These are phyloP conservation scores for Oreocharis arfaki DNA, from an alignment of 2,113 vertebrate species.

Conservation along the genomic window DNA sequence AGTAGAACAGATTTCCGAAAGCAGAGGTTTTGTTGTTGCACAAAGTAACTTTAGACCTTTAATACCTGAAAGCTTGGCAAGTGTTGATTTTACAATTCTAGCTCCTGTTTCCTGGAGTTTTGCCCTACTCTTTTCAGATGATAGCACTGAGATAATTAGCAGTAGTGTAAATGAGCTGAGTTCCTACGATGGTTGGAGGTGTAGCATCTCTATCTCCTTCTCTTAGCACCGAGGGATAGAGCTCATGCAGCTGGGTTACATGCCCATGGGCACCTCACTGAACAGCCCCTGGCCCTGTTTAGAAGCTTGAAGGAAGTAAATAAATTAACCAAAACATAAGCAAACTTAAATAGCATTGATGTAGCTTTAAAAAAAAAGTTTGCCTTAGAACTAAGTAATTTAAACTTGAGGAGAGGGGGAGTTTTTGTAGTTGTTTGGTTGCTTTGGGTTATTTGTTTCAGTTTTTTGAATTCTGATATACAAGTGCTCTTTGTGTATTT, in stretches of 20 bases:
- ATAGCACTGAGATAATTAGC: neutral
- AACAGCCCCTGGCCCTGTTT: neutral
- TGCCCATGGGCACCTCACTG: neutral
- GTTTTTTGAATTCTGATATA: neutral
- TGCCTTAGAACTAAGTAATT: neutral
- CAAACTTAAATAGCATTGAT: neutral
- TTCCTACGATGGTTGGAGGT: neutral
- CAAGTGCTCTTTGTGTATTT: neutral
- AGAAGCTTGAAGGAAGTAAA: neutral
- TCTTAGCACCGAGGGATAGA: neutral
- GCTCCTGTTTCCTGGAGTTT: neutral
- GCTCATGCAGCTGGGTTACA: fast-evolving
- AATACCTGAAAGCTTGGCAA: neutral
- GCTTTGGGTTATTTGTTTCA: neutral
- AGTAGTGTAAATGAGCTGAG: neutral
- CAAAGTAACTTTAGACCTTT: neutral
- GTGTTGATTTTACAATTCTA: neutral
- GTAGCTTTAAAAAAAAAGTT: neutral
- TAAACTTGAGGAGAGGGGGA: neutral
- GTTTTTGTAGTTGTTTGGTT: neutral
- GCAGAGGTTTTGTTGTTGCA: neutral
- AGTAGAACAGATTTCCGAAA: neutral
- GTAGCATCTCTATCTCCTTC: fast-evolving
- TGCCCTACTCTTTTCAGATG: neutral
- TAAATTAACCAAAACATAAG: neutral